phyloP scores from a whole-genome alignment of 2,113 vertebrate species.

The Etheostoma spectabile region DNA sequence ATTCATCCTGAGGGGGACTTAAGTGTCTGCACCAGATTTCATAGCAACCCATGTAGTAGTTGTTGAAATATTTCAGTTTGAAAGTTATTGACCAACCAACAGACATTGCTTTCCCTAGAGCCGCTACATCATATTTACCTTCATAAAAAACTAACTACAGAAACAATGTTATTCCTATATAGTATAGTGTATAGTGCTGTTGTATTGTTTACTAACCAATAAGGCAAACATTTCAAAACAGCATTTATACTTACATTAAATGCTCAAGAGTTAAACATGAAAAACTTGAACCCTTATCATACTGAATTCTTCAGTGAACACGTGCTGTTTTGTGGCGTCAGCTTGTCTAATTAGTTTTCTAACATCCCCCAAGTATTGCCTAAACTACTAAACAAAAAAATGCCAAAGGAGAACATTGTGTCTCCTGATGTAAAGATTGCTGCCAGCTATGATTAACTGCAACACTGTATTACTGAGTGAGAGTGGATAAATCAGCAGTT shows the following conservation, averaged over 20 bases:
- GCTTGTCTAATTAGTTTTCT: not conserved
- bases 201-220: not conserved
- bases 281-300: too few relatives aligned
- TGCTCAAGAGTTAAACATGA: not conserved
- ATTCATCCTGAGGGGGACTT: too few relatives aligned
- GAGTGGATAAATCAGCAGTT: constrained; percentile 52
- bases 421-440: not conserved
- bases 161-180: too few relatives aligned
- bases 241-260: not conserved
- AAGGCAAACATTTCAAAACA: too few relatives aligned
- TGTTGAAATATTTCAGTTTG: too few relatives aligned
- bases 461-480: constrained; percentile 1
- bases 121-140: too few relatives aligned
- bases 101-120: too few relatives aligned
- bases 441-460: constrained; percentile 31
- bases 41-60: too few relatives aligned
- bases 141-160: too few relatives aligned
- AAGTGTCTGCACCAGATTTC: too few relatives aligned
- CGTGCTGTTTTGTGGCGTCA: not conserved
- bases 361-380: not conserved
- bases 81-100: too few relatives aligned
- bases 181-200: not conserved
- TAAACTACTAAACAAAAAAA: not conserved
- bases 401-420: not conserved
- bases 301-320: too few relatives aligned